phyloP scores from a whole-genome alignment of 1,140 invertebrate genomes.

The Drosophila repletoides region DNA sequence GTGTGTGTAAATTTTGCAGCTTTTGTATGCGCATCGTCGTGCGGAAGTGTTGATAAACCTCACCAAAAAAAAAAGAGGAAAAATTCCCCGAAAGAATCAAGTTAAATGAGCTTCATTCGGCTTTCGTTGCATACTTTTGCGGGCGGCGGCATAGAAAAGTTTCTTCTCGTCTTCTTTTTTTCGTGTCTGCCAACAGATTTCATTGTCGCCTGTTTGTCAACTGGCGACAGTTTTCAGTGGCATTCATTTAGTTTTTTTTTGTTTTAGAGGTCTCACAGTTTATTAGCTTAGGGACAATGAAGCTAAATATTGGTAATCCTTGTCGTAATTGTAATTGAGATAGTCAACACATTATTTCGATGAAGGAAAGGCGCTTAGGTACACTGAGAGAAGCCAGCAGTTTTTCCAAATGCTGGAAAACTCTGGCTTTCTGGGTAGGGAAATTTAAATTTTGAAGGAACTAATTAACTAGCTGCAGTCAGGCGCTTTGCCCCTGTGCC shows the following conservation, averaged over 20 bases:
- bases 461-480: too few relatives aligned
- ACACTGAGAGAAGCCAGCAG: too few relatives aligned
- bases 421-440: too few relatives aligned
- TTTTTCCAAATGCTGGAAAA: too few relatives aligned
- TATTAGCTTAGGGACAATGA: too few relatives aligned
- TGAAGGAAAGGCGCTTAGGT: too few relatives aligned
- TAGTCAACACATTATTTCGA: too few relatives aligned
- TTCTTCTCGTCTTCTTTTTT: neutral
- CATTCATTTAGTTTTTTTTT: neutral
- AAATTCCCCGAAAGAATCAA: constrained; percentile 6
- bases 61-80: constrained; percentile 14
- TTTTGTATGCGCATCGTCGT: constrained; percentile 76
- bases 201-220: neutral
- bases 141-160: constrained; percentile 17
- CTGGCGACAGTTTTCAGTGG: constrained; percentile 8
- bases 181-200: neutral
- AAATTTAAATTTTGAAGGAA: too few relatives aligned
- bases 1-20: constrained; percentile 62
- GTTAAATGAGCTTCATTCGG: constrained; percentile 59
- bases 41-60: constrained; percentile 78
- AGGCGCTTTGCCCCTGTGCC: too few relatives aligned
- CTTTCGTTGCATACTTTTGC: constrained; percentile 41
- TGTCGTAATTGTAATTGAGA: too few relatives aligned
- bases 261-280: neutral
- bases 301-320: too few relatives aligned